These are phyloP conservation scores for Drosophila greeni DNA, from an alignment of 2,888 invertebrate genomes.

Conservation along the genomic window DNA sequence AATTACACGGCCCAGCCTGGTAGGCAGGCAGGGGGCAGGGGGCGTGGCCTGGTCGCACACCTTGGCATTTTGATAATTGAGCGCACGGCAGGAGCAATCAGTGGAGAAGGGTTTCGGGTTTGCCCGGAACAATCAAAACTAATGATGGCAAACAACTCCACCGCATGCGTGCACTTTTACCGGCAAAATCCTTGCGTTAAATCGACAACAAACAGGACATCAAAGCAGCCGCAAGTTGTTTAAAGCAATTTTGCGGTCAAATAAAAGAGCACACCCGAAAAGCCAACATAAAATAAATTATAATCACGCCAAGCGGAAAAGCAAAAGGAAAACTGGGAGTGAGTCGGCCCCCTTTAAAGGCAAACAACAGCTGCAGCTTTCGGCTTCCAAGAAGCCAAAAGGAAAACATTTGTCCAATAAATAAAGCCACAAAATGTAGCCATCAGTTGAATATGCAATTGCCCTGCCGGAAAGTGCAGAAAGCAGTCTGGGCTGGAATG, in stretches of 20 bases:
- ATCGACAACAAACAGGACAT: constrained; percentile 18
- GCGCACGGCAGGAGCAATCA: constrained; percentile 16
- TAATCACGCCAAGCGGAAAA: constrained; percentile 1
- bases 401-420: constrained; percentile 43
- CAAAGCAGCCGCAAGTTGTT: constrained; percentile 30
- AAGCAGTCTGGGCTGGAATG: constrained; percentile 14
- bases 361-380: constrained; percentile 24
- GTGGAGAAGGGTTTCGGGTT: constrained; percentile 3
- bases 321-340: not conserved
- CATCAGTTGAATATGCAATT: constrained; percentile 20
- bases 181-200: constrained; percentile 28
- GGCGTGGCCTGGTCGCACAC: constrained; percentile 26
- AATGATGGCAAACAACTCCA: constrained; percentile 19
- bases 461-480: constrained; percentile 25
- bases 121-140: constrained; percentile 21
- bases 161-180: constrained; percentile 7
- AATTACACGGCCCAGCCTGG: constrained; percentile 16
- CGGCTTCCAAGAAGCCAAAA: constrained; percentile 24
- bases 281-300: constrained; percentile 19
- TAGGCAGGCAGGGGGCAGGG: not conserved
- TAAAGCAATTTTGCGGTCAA: constrained; percentile 27
- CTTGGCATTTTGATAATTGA: constrained; percentile 41
- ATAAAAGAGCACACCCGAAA: constrained; percentile 20
- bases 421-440: constrained; percentile 35
- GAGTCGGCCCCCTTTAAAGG: not conserved